Evolutionary conservation across 2,113 vertebrate genomes (phyloP).

Genomic region (Odontophorus gujanensis): DNA sequence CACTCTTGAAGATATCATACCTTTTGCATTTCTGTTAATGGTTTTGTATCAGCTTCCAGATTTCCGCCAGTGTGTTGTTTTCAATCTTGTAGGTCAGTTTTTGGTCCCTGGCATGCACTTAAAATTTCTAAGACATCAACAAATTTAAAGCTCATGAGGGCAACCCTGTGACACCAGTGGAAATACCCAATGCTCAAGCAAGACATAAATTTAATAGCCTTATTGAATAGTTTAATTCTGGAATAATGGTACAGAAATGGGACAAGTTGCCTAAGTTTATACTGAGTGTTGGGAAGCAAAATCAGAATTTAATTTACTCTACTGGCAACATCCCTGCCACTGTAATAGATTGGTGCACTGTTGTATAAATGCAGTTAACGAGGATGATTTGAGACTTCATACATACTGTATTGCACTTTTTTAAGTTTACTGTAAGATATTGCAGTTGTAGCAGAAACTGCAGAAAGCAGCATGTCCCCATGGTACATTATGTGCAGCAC

Average conservation of each 20-base stretch:
- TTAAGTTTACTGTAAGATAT: slow-evolving; percentile 33
- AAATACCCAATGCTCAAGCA: not conserved
- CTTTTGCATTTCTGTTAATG: slow-evolving; percentile 17
- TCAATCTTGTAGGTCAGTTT: not conserved
- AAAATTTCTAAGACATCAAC: not conserved
- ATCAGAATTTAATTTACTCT: not conserved
- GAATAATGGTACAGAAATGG: slow-evolving; percentile 1
- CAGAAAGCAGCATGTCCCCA: slow-evolving; percentile 36
- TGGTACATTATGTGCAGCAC: slow-evolving; percentile 8
- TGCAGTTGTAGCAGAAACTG: slow-evolving; percentile 37
- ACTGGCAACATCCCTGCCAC: not conserved
- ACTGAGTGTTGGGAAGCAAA: not conserved
- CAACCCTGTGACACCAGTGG: not conserved
- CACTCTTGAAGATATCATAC: not conserved
- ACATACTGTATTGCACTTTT: not conserved
- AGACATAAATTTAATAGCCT: slow-evolving; percentile 3
- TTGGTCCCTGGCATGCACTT: not conserved
- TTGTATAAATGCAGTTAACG: slow-evolving; percentile 45
- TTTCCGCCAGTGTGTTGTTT: not conserved
- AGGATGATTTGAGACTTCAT: slow-evolving; percentile 44
- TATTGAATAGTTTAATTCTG: slow-evolving; percentile 28
- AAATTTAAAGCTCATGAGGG: not conserved
- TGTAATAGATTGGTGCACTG: not conserved
- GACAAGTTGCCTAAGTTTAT: slow-evolving; percentile 29
- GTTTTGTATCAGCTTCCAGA: not conserved